These are phyloP conservation scores for Eucera pruinosa DNA, from an alignment of 2,888 invertebrate genomes.

Conservation along the genomic window DNA sequence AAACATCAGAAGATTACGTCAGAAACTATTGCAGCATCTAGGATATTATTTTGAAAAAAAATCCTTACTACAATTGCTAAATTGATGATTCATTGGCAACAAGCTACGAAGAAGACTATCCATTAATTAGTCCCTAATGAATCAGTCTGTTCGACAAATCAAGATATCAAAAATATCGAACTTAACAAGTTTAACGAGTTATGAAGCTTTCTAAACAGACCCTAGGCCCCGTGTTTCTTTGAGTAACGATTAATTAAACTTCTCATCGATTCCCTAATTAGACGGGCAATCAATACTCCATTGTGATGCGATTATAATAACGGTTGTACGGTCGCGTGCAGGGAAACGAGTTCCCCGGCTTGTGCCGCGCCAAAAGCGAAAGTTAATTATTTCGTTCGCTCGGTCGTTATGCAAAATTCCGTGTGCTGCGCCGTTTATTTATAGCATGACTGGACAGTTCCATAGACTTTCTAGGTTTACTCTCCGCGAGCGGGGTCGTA, in stretches of 20 bases:
- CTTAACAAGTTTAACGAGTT: conserved; percentile 1
- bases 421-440: conserved; percentile 20
- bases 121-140: not conserved
- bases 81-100: not conserved
- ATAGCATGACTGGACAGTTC: conserved; percentile 34
- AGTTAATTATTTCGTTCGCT: conserved; percentile 46
- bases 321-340: not conserved
- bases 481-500: conserved; percentile 13
- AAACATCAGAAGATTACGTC: too few species aligned
- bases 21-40: too few species aligned
- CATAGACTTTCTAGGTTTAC: conserved; percentile 36
- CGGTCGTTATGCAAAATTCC: conserved; percentile 45
- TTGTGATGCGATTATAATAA: conserved; percentile 18
- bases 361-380: conserved; percentile 21
- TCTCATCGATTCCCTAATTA: not conserved
- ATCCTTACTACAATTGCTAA: too few species aligned
- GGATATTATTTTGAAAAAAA: too few species aligned
- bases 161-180: not conserved
- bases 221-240: too few species aligned
- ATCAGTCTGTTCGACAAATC: not conserved
- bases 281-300: conserved; percentile 4
- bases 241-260: conserved; percentile 6
- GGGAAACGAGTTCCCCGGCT: not conserved
- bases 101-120: not conserved
- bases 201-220: too few species aligned